Evolutionary conservation across 2,797 vertebrate genomes (phyloP).

Genomic region (Sebastes taczanowskii): DNA sequence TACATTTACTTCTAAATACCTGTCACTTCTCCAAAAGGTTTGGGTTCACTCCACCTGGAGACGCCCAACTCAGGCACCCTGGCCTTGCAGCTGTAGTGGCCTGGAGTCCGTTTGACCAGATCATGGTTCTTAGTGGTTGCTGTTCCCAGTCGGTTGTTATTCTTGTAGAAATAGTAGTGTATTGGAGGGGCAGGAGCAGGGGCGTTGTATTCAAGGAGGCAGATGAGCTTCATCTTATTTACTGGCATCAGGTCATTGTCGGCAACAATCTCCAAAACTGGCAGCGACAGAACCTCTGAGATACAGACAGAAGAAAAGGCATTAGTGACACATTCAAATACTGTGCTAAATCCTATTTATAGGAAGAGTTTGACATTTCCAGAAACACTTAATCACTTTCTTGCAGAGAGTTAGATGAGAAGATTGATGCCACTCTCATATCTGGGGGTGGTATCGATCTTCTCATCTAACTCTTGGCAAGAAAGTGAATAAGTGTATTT

Average conservation of each 20-base stretch:
- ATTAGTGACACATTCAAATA: neutral
- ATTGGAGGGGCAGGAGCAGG: conserved; percentile 42
- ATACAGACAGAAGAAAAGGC: conserved; percentile 1
- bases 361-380: neutral
- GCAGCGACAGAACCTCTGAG: conserved; percentile 72
- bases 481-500: neutral
- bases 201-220: conserved; percentile 61
- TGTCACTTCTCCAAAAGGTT: conserved; percentile 11
- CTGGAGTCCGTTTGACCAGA: neutral
- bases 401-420: neutral
- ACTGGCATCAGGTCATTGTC: fast-evolving
- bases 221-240: conserved; percentile 56
- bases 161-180: conserved; percentile 68
- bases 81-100: conserved; percentile 72
- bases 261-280: conserved; percentile 37
- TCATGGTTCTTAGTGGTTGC: conserved; percentile 21
- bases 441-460: neutral
- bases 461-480: neutral
- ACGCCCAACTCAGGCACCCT: conserved; percentile 57
- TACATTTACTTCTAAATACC: conserved; percentile 29
- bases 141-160: conserved; percentile 29
- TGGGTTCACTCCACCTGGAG: conserved; percentile 52
- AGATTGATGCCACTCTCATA: neutral
- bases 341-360: neutral
- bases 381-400: neutral